Evolutionary conservation across 2,888 invertebrate genomes (phyloP), one percentile per base, ranked within the genome.

Genomic region (Chromoteleia sp.): DNA sequence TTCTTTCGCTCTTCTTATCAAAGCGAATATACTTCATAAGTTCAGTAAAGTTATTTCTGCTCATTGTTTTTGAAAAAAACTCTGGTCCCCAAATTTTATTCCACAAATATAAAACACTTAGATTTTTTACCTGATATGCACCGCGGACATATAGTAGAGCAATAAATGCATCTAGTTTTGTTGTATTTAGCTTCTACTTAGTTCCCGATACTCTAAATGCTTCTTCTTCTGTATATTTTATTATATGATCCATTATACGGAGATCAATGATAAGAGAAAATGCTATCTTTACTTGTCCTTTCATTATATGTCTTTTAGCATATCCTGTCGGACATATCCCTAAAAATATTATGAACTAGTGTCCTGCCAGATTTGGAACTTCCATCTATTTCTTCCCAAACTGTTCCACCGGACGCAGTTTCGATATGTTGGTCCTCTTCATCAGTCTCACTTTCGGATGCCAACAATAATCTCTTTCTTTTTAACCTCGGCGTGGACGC

Each of bases 111-210:
- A 56, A 73, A 50, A 52, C 3, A 21, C 5, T 52, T 7, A 29
- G 8, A 50, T 78, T 84, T 39, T 77, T 85, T 48, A 77, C 83
- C 59, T 81, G 83, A 80, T 84, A 85, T 70, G 83, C 85, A 39
- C 84, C 85, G 29, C 84, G 84, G 25, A 75, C 84, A 79, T 85
- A 85, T 58, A 84, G 75, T 8, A 85, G 14, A 48, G 74, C 82
- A 73, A 86, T 59, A 70, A 83, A 84, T 71, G 79, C 70, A 74
- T 79, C 2, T 61, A 83, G 52, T 41, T 78, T 83, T 78, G 59
- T 78, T 59, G 45, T 41, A 81, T n/a, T n/a, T n/a, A n/a, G n/a
- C n/a, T n/a, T n/a, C n/a, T n/a, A n/a, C n/a, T n/a, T n/a, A n/a
- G n/a, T n/a, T n/a, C n/a, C n/a, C n/a, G n/a, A n/a, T n/a, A n/a